Base-by-base conservation (phyloP, 2,888 invertebrate species). In the Prionchulus punctatus region DNA sequence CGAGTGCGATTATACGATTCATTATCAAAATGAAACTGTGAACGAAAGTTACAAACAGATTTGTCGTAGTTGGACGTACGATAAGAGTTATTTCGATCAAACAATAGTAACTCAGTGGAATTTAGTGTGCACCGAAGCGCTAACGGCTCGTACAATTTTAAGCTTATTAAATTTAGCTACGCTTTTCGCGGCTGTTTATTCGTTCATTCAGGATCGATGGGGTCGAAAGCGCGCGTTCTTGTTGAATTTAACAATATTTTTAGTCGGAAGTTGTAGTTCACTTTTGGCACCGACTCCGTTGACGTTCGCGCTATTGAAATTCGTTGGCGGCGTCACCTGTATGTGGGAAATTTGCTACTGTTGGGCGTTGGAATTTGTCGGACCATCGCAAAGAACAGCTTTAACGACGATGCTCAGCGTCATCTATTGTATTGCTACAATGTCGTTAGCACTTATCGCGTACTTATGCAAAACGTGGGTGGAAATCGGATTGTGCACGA, bases 371-470 rank as follows among this genome's bases (percentile, higher is more conserved):
- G 57, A 57, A 31, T 28, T 43, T 21, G 54, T 56, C 4, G 57
- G 57, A n/a, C 57, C 57, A 4, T 25, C 27, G 1, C 26, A 49
- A 30, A 28, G 55, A n/a, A 42, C 57, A 23, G 18, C 45, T 21
- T 43, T 57, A 21, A 56, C 55, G 2, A 56, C n/a, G 7, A 21
- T 50, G n/a, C 48, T 57, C 47, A 57, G 57, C 43, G 26, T 53
- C 28, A 18, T 23, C 4, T 57, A 49, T 42, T 51, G 25, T 21
- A n/a, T n/a, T 2, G 57, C 49, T 2, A 36, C 36, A 3, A 28
- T 31, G 21, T 27, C 21, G 15, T 27, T 57, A 4, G 48, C 31
- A 7, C 36, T 56, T 27, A 2, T 57, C 3, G 57, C 55, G 23
- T 57, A 21, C 2, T 26, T 56, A 2, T 47, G 54, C 30, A 28